These are phyloP conservation scores for Arge pagana DNA, from an alignment of 2,888 invertebrate genomes.

Conservation along the genomic window DNA sequence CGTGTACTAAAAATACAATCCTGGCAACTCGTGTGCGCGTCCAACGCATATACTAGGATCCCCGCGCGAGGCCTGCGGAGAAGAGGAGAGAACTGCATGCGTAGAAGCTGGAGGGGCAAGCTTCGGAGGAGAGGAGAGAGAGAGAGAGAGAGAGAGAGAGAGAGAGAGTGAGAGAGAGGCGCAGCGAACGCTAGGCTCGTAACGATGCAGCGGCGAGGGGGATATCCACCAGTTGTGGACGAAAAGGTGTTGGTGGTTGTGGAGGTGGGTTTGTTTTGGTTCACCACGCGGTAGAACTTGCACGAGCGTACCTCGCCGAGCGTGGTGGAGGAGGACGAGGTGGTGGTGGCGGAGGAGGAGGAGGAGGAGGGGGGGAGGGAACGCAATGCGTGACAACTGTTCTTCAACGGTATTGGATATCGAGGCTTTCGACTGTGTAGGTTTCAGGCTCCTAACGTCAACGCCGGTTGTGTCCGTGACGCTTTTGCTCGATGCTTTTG, in stretches of 20 bases:
- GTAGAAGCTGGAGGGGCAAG: too few relatives aligned
- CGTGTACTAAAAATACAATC: constrained; percentile 18
- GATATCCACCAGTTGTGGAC: too few relatives aligned
- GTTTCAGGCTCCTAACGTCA: too few relatives aligned
- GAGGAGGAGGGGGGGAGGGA: too few relatives aligned
- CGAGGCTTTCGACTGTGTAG: too few relatives aligned
- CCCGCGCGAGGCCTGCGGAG: constrained; percentile 2
- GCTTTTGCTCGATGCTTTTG: too few relatives aligned
- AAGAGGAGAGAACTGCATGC: neutral
- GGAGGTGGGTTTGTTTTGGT: constrained; percentile 42
- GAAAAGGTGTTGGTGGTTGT: neutral
- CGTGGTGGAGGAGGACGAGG: too few relatives aligned
- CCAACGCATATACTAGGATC: neutral
- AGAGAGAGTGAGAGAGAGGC: neutral
- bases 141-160: constrained; percentile 23
- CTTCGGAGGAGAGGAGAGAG: constrained; percentile 29
- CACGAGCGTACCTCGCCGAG: too few relatives aligned
- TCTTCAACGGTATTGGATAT: neutral
- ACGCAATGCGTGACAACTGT: constrained; percentile 37
- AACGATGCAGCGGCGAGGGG: neutral
- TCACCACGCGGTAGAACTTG: constrained; percentile 34
- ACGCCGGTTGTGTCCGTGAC: too few relatives aligned
- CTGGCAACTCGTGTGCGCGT: constrained; percentile 18
- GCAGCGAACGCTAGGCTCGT: neutral
- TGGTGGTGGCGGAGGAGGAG: too few relatives aligned